These are phyloP conservation scores for Adelognathus sp. DNA, from an alignment of 2,888 invertebrate genomes.

Conservation along the genomic window DNA sequence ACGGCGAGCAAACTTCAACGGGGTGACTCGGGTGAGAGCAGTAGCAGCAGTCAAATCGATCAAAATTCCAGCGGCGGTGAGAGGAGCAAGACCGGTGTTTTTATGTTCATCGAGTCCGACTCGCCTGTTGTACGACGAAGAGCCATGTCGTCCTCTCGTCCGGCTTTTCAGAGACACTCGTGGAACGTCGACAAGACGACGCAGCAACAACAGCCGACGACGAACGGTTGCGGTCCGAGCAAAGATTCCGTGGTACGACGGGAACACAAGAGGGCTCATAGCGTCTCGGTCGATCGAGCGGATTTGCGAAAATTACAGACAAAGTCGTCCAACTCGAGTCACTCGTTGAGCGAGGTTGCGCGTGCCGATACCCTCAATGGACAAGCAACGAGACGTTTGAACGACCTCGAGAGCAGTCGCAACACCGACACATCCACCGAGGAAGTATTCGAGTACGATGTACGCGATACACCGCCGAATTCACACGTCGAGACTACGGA, in stretches of 20 bases:
- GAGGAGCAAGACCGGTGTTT: slow-evolving; percentile 76
- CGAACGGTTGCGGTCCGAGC: slow-evolving; percentile 52
- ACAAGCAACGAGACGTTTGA: slow-evolving; percentile 30
- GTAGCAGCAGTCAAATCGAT: slow-evolving; percentile 60
- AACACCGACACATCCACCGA: slow-evolving; percentile 75
- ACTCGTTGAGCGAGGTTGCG: slow-evolving; percentile 74
- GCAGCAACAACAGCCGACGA: slow-evolving; percentile 62
- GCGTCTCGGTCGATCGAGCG: slow-evolving; percentile 79
- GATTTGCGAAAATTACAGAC: slow-evolving; percentile 69
- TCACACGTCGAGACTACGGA: slow-evolving; percentile 75
- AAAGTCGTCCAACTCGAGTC: slow-evolving; percentile 74
- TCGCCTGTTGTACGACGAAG: slow-evolving; percentile 80
- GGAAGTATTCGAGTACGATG: slow-evolving; percentile 74
- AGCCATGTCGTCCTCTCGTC: slow-evolving; percentile 78
- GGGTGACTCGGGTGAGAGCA: slow-evolving; percentile 59
- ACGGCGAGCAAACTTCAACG: slow-evolving; percentile 49
- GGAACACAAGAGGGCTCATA: slow-evolving; percentile 81
- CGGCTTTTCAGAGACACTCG: slow-evolving; percentile 80
- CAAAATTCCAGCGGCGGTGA: slow-evolving; percentile 43
- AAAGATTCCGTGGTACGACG: slow-evolving; percentile 71
- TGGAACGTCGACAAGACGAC: slow-evolving; percentile 80
- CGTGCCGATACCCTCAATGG: slow-evolving; percentile 61
- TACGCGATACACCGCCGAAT: slow-evolving; percentile 77
- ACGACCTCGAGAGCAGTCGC: slow-evolving; percentile 54
- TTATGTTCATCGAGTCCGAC: slow-evolving; percentile 82